Evolutionary conservation across 2,113 vertebrate species (phyloP).

Genomic region (Hemichromis elongatus): DNA sequence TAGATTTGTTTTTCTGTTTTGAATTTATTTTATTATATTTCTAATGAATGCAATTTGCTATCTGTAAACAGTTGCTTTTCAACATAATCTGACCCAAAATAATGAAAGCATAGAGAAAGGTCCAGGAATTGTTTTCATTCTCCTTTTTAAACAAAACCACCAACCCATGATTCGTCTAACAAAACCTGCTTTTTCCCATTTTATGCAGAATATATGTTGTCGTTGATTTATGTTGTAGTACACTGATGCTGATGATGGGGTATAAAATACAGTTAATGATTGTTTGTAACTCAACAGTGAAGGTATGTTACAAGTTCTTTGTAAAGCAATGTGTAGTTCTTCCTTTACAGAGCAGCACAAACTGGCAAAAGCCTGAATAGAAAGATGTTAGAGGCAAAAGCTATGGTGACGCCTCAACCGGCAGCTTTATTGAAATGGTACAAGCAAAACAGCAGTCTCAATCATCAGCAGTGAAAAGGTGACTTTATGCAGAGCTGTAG

Average conservation of each 20-base stretch:
- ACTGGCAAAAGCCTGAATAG: not conserved
- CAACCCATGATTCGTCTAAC: not conserved
- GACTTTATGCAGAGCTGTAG: rapidly evolving
- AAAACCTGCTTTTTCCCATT: not conserved
- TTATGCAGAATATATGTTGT: not conserved
- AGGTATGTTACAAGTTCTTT: not conserved
- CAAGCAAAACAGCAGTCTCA: rapidly evolving
- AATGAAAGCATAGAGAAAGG: not conserved
- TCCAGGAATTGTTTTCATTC: not conserved
- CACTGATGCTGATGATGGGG: not conserved
- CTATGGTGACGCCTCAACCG: not conserved
- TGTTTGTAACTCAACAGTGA: not conserved
- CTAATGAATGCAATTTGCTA: too few relatives aligned
- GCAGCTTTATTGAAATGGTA: not conserved
- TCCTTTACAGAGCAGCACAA: not conserved
- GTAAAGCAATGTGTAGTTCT: not conserved
- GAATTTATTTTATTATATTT: not conserved
- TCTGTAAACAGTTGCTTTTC: not conserved
- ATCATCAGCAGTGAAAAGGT: rapidly evolving
- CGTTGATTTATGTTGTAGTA: not conserved
- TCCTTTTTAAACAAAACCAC: not conserved
- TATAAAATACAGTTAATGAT: not conserved
- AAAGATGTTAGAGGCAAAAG: not conserved
- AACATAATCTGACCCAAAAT: not conserved
- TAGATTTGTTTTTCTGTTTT: not conserved